Evolutionary conservation across 2,888 invertebrate species (phyloP).

Genomic region (Mactromeris polynyma): DNA sequence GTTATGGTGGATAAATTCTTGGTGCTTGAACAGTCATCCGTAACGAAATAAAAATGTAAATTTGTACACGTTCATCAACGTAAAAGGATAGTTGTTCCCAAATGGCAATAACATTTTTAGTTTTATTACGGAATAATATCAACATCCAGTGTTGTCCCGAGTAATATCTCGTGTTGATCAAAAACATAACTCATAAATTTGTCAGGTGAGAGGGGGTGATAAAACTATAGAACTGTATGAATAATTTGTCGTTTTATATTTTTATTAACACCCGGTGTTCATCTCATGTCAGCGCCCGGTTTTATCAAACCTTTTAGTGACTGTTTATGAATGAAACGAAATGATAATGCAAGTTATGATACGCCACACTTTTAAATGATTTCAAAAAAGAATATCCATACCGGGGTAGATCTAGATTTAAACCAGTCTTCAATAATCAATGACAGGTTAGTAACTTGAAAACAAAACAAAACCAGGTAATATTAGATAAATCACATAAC

Average conservation of each 20-base stretch:
- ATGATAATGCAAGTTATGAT: no score
- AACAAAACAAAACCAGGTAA: no score
- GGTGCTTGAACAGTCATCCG: background rate
- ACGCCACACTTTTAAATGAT: no score
- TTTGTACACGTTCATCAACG: background rate
- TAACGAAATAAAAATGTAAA: background rate
- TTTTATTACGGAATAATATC: background rate
- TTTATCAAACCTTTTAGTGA: no score
- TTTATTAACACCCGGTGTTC: conserved; percentile 3
- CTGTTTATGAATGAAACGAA: no score
- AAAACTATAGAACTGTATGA: conserved; percentile 23
- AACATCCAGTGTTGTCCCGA: background rate
- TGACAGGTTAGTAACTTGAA: no score
- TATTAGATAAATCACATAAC: no score
- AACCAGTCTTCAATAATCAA: no score
- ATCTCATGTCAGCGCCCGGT: background rate
- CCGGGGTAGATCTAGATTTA: no score
- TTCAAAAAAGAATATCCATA: no score
- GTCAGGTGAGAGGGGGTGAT: conserved; percentile 6
- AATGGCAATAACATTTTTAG: background rate
- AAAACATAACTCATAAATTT: conserved; percentile 20
- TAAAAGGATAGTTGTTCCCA: background rate
- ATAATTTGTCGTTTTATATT: conserved; percentile 23
- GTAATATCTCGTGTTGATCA: background rate
- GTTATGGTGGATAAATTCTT: background rate